Evolutionary conservation across 2,797 vertebrate genomes (phyloP).

Genomic region (Selene dorsalis): DNA sequence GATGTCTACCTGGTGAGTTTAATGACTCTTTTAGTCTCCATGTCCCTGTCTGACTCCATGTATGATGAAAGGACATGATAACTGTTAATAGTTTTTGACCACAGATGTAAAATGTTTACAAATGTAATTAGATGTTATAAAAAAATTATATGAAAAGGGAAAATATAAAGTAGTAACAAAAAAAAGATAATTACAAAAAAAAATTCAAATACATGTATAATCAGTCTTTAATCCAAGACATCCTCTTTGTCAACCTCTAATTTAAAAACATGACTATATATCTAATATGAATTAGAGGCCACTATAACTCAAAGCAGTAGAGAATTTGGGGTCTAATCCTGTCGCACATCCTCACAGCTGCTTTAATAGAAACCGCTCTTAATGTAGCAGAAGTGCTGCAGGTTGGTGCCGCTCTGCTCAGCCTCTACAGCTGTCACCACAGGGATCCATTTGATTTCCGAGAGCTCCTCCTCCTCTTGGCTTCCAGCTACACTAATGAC

Average conservation of each 20-base stretch:
- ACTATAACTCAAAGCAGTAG: constrained; percentile 2
- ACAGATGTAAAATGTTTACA: too few relatives aligned
- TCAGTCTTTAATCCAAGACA: background rate
- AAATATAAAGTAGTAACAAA: too few relatives aligned
- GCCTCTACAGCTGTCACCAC: constrained; percentile 37
- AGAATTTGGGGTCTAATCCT: background rate
- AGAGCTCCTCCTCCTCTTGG: constrained; percentile 38
- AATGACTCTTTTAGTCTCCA: too few relatives aligned
- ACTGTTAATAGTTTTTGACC: too few relatives aligned
- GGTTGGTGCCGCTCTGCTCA: constrained; percentile 16
- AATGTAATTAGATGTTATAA: too few relatives aligned
- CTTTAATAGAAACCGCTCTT: constrained; percentile 27
- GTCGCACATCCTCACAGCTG: background rate
- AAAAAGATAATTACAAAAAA: too few relatives aligned
- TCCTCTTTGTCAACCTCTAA: constrained; percentile 3
- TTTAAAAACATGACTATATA: constrained; percentile 32
- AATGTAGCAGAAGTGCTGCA: constrained; percentile 36
- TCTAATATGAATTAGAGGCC: constrained; percentile 26
- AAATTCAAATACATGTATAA: too few relatives aligned
- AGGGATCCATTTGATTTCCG: constrained; percentile 60
- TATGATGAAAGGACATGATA: too few relatives aligned
- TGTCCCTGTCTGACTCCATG: too few relatives aligned
- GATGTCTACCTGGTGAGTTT: too few relatives aligned
- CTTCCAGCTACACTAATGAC: constrained; percentile 61
- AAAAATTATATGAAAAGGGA: too few relatives aligned